Base-by-base conservation (phyloP, 2,797 vertebrate genomes). In the Cuniculus paca region DNA sequence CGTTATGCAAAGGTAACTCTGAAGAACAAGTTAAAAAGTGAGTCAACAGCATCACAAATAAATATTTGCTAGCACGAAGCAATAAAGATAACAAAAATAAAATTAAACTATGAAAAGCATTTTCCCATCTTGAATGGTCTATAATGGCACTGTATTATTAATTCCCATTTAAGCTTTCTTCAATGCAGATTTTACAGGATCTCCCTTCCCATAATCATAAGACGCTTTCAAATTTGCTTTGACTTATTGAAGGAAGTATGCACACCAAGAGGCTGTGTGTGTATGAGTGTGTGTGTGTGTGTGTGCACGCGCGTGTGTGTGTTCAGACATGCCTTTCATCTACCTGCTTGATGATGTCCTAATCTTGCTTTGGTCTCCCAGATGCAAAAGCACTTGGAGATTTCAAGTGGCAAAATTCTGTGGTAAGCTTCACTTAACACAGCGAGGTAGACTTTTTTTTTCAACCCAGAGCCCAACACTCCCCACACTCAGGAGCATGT, bases 351-450 rank as follows among this genome's bases (percentile, higher is more conserved):
- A 3, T 48, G 16, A 24, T 54, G 75, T 74, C 88, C 91, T 90
- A 79, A 77, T 89, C 75, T n/a, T 87, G n/a, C 48, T 45, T 95
- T 82, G 20, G n/a, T 93, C 87, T 96, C 77, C 58, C 0, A 81
- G 63, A 90, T 12, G 63, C 88, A 63, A 94, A 96, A 82, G 60
- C 72, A 81, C n/a, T 84, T 91, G 52, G 77, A 45, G 88, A 77
- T 87, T 90, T 97, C 90, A 80, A 84, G 20, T 80, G 58, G 91
- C 89, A 97, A 92, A 70, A 54, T 81, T 31, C 74, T 91, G 83
- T 4, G 1, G 75, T 65, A 22, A 91, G 58, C 20, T 89, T 93
- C 81, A 78, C 85, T 95, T 93, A 85, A 91, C 80, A 80, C 77
- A 96, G 90, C 22, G 86, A 50, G 54, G 39, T 58, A 91, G 87